phyloP scores from a whole-genome alignment of 1,140 invertebrate genomes.

The Eupristina koningsbergeri region DNA sequence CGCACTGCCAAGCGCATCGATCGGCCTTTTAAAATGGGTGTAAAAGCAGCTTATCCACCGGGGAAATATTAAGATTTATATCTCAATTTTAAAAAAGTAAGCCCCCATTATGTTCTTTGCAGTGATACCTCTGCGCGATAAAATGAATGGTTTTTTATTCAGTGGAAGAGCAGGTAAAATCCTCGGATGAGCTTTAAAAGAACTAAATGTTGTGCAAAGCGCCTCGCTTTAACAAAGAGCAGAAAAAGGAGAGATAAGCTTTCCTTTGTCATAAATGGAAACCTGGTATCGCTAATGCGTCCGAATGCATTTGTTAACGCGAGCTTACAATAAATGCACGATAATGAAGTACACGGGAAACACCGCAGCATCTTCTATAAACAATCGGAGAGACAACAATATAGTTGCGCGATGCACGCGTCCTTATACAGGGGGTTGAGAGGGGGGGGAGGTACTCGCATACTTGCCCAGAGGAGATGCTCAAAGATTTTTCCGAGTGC shows the following conservation, averaged over 20 bases:
- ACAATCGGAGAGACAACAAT: constrained; percentile 14
- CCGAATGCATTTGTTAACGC: background rate
- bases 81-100: too few species aligned
- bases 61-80: too few species aligned
- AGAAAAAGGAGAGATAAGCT: background rate
- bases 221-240: background rate
- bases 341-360: background rate
- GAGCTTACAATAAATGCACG: background rate
- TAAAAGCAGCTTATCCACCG: too few species aligned
- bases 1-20: too few species aligned
- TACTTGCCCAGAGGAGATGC: background rate
- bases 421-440: constrained; percentile 16
- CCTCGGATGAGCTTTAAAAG: background rate
- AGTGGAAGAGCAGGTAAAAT: too few species aligned
- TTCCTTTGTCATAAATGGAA: constrained; percentile 2
- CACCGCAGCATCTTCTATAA: background rate
- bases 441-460: background rate
- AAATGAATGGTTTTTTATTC: background rate
- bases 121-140: too few species aligned
- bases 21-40: too few species aligned
- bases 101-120: too few species aligned
- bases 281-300: background rate
- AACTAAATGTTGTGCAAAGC: background rate
- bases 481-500: background rate
- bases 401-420: background rate